These are phyloP conservation scores for Heliconius hermathena DNA, from an alignment of 1,140 invertebrate genomes.

Conservation along the genomic window DNA sequence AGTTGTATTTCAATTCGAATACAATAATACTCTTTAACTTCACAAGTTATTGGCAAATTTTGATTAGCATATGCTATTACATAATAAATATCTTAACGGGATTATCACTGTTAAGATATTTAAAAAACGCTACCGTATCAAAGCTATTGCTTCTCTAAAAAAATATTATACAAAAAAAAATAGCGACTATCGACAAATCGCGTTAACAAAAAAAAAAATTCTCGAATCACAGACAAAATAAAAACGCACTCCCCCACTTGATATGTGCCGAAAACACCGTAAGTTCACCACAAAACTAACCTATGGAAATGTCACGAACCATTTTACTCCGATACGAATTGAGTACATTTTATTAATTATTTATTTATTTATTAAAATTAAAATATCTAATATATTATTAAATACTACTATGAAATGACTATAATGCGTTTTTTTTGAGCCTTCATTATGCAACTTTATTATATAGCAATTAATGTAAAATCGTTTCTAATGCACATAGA, in stretches of 20 bases:
- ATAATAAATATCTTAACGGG: no score
- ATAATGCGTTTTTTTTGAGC: slow-evolving; percentile 61
- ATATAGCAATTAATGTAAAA: slow-evolving; percentile 37
- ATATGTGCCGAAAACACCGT: slow-evolving; percentile 67
- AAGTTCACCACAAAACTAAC: slow-evolving; percentile 33
- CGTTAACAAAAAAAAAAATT: slow-evolving; percentile 55
- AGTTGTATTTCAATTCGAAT: background rate
- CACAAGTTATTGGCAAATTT: slow-evolving; percentile 29
- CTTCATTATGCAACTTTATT: slow-evolving; percentile 71
- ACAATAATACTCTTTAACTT: slow-evolving; percentile 4
- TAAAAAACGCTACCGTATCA: slow-evolving; percentile 33
- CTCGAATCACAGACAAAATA: slow-evolving; percentile 73
- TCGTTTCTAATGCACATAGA: slow-evolving; percentile 22
- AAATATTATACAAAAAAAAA: slow-evolving; percentile 52
- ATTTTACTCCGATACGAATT: slow-evolving; percentile 54
- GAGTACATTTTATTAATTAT: slow-evolving; percentile 52
- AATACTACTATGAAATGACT: slow-evolving; percentile 63
- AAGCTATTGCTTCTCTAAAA: slow-evolving; percentile 45
- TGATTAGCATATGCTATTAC: slow-evolving; percentile 25
- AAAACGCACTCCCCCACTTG: slow-evolving; percentile 58
- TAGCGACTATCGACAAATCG: slow-evolving; percentile 33
- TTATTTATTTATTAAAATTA: slow-evolving; percentile 41
- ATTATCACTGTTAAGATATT: slow-evolving; percentile 26
- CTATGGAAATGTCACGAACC: slow-evolving; percentile 67
- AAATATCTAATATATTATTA: slow-evolving; percentile 53